phyloP scores from a whole-genome alignment of 64 coral and sea anemone species.

The Hydrozoanthus tunicans region DNA sequence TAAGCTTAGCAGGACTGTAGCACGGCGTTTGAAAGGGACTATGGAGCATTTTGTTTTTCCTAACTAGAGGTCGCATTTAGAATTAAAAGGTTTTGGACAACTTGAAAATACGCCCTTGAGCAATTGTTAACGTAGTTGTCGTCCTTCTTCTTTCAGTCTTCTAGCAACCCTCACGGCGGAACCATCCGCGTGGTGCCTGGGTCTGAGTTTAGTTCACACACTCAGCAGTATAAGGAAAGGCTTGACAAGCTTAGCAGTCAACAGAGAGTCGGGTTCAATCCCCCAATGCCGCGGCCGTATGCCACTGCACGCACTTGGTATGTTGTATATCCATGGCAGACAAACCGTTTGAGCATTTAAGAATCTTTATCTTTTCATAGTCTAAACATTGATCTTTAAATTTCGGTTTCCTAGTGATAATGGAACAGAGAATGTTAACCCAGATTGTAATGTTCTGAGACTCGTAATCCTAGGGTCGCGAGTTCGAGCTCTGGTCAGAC shows the following conservation, averaged over 20 bases:
- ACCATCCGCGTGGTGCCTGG: constrained; percentile 81
- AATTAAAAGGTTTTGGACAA: background rate
- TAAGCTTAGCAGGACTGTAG: too few relatives aligned
- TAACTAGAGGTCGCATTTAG: background rate
- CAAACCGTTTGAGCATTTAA: too few relatives aligned
- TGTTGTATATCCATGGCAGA: background rate
- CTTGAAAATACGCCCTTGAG: background rate
- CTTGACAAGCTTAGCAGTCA: constrained; percentile 66
- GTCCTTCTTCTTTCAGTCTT: constrained; percentile 46
- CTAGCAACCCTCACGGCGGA: constrained; percentile 69
- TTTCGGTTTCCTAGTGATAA: too few relatives aligned
- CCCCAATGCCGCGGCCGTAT: constrained; percentile 79
- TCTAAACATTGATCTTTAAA: too few relatives aligned
- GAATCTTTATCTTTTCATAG: too few relatives aligned
- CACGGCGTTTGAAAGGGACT: too few relatives aligned
- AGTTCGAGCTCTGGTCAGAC: too few relatives aligned
- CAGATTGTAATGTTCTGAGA: too few relatives aligned
- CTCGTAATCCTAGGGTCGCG: too few relatives aligned
- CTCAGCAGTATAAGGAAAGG: constrained; percentile 77
- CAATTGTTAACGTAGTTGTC: background rate
- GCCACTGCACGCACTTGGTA: constrained; percentile 52
- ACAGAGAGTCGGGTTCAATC: constrained; percentile 72
- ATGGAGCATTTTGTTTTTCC: background rate
- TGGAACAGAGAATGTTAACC: too few relatives aligned
- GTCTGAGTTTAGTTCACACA: constrained; percentile 85